A percentile compares a stretch with the other conserved stretches of the same genome.
Conservation (phyloP, 2,797 vertebrate species). For the Balearica regulorum region DNA sequence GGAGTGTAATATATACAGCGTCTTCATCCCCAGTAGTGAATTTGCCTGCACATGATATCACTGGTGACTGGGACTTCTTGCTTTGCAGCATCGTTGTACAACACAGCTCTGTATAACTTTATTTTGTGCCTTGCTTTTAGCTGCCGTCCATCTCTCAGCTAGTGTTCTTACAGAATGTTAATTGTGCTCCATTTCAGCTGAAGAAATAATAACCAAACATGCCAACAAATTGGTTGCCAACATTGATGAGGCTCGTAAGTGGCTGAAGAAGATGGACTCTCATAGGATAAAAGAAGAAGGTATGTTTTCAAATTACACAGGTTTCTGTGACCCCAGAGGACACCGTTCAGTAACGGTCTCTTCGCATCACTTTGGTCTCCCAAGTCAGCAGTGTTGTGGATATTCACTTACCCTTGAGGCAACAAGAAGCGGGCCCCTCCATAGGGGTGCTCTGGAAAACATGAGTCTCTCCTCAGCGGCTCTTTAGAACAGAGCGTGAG, state of each 20-base stretch:
- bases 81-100: background rate
- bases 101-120: background rate
- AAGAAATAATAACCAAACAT: constrained; percentile 59
- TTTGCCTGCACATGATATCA: background rate
- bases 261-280: constrained; percentile 69
- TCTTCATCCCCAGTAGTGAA: background rate
- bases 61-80: background rate
- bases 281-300: constrained; percentile 64
- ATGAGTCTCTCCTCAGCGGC: background rate
- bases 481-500: background rate
- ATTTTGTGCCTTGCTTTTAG: background rate
- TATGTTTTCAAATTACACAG: constrained; percentile 20
- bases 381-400: background rate
- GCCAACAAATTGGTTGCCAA: constrained; percentile 34
- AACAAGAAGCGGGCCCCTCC: background rate
- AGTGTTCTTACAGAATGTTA: background rate
- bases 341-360: background rate
- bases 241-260: constrained; percentile 44
- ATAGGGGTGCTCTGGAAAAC: background rate
- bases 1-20: background rate
- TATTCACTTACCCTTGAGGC: background rate
- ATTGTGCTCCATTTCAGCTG: constrained; percentile 60
- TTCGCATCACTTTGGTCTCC: background rate
- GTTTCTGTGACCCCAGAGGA: background rate
- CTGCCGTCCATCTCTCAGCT: background rate